Evolutionary conservation across 2,797 vertebrate genomes (phyloP).

Genomic region (Epinephelus coioides): DNA sequence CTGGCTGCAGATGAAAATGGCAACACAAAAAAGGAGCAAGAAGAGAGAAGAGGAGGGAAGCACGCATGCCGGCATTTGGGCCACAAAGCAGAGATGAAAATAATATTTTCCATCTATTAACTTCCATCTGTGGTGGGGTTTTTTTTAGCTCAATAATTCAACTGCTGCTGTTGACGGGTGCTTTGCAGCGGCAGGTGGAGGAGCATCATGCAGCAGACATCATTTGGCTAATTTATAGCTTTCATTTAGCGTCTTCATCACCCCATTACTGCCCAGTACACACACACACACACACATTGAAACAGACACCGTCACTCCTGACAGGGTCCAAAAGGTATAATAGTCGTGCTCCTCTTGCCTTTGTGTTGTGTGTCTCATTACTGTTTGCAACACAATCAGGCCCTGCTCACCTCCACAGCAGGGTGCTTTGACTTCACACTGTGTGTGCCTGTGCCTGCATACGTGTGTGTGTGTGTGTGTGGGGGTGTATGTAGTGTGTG

Average conservation of each 20-base stretch:
- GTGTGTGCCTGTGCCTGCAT: conserved; percentile 19
- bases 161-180: neutral
- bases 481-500: neutral
- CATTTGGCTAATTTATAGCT: conserved; percentile 65
- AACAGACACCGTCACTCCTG: neutral
- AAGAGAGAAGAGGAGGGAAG: conserved; percentile 9
- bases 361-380: conserved; percentile 47
- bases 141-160: conserved; percentile 18
- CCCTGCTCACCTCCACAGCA: conserved; percentile 47
- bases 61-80: conserved; percentile 34
- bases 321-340: conserved; percentile 20
- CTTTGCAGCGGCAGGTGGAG: conserved; percentile 42
- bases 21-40: conserved; percentile 35
- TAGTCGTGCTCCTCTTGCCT: conserved; percentile 22
- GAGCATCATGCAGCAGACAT: conserved; percentile 29
- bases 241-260: conserved; percentile 65
- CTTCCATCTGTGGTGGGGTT: conserved; percentile 39
- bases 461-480: conserved; percentile 19
- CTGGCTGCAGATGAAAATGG: conserved; percentile 65
- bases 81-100: conserved; percentile 57
- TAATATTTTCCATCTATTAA: conserved; percentile 58
- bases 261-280: conserved; percentile 50
- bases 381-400: conserved; percentile 43
- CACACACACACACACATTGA: conserved; percentile 16
- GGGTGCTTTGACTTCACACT: conserved; percentile 36